Conservation (phyloP, 2,888 invertebrate species). For the Lutraria lutraria region DNA sequence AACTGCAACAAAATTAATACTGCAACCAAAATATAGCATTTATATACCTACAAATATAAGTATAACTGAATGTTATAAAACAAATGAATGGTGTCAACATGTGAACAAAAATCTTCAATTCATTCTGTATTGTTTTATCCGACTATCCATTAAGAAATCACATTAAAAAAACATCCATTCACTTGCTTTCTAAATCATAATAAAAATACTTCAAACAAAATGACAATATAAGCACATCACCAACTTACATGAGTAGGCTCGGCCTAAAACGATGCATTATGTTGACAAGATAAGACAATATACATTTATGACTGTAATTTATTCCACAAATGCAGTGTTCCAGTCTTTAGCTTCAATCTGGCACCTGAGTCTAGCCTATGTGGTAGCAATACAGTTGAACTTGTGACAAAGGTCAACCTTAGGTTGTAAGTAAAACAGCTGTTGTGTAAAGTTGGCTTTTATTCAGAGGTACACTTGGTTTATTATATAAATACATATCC, state of each 20-base stretch:
- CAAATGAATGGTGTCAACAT: not conserved
- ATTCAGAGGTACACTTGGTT: too few species aligned
- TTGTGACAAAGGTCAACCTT: too few species aligned
- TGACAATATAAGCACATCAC: not conserved
- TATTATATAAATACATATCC: too few species aligned
- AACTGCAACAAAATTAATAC: constrained; percentile 4
- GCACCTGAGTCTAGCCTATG: too few species aligned
- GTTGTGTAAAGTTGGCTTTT: too few species aligned
- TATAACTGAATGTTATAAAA: not conserved
- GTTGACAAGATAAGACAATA: not conserved
- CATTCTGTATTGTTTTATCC: too few species aligned
- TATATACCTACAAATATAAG: not conserved
- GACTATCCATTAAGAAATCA: too few species aligned
- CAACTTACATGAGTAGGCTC: constrained; percentile 1
- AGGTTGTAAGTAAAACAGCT: too few species aligned
- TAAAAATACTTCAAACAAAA: not conserved
- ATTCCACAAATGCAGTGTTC: not conserved
- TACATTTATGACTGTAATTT: not conserved
- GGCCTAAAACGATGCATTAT: not conserved
- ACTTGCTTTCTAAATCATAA: constrained; percentile 1
- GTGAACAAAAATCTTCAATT: not conserved
- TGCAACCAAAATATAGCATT: not conserved
- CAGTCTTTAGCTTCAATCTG: too few species aligned
- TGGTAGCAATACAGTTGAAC: too few species aligned
- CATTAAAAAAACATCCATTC: not conserved